These are phyloP conservation scores for Propithecus deckenii DNA, from an alignment of 2,797 vertebrate genomes.

Conservation along the genomic window DNA sequence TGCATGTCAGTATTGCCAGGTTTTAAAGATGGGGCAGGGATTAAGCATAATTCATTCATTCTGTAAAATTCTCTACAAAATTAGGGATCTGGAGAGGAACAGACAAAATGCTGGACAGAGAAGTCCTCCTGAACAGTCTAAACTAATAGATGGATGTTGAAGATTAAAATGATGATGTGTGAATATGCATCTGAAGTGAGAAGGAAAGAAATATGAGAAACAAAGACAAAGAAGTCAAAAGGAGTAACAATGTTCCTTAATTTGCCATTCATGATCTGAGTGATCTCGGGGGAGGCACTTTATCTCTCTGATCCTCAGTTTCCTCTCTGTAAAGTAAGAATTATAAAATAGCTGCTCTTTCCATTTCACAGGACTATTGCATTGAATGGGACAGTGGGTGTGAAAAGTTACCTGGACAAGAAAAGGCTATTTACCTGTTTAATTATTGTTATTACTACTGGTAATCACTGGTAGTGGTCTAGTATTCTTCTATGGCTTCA, in stretches of 20 bases:
- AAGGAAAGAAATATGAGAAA: constrained; percentile 25
- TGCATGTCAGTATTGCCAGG: neutral
- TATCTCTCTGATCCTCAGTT: neutral
- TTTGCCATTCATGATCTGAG: neutral
- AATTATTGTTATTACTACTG: neutral
- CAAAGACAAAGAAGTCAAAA: neutral
- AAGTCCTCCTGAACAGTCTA: neutral
- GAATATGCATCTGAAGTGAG: neutral
- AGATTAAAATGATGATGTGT: neutral
- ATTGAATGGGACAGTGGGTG: neutral
- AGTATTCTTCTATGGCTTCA: neutral
- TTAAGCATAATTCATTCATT: constrained; percentile 25
- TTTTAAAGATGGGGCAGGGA: neutral
- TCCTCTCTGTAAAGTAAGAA: constrained; percentile 14
- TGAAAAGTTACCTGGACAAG: neutral
- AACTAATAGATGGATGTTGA: neutral
- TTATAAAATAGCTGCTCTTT: neutral
- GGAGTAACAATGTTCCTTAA: neutral
- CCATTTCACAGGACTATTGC: neutral
- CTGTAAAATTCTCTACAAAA: neutral
- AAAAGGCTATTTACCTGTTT: neutral
- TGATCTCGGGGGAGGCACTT: neutral
- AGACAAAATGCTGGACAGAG: neutral
- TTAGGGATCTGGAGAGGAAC: neutral
- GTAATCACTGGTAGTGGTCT: neutral